Percentiles rank a stretch among this genome's conserved stretches.
These are phyloP conservation scores for Brevimyrus niger DNA, from an alignment of 2,113 vertebrate species.

Conservation along the genomic window DNA sequence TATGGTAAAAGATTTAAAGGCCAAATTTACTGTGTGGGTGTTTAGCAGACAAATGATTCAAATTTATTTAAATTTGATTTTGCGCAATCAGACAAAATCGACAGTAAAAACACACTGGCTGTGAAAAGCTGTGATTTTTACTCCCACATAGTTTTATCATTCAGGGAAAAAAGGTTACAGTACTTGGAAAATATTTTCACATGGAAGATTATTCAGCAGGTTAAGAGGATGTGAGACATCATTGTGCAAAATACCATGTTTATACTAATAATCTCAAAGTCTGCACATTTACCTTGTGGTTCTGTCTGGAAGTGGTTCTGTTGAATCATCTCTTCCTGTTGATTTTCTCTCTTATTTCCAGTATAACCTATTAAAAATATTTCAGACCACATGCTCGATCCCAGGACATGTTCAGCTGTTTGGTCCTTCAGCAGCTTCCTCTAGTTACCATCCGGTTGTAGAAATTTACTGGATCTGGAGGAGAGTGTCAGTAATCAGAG, in stretches of 20 bases:
- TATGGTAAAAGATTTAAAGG: not conserved
- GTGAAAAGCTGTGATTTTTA: not conserved
- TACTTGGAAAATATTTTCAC: not conserved
- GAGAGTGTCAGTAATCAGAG: not conserved
- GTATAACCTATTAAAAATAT: not conserved
- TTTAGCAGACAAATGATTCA: not conserved
- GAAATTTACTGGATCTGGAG: not conserved
- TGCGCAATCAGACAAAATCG: not conserved
- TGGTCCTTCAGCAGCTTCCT: not conserved
- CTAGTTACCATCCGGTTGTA: not conserved
- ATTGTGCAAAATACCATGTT: not conserved
- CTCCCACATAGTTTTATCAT: not conserved
- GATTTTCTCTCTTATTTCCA: not conserved
- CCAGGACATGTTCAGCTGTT: not conserved
- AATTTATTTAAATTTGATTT: not conserved
- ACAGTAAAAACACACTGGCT: not conserved
- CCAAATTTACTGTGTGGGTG: not conserved
- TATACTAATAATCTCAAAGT: not conserved
- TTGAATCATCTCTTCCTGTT: not conserved
- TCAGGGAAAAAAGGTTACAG: not conserved
- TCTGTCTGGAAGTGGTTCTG: not conserved
- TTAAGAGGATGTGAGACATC: constrained; percentile 5
- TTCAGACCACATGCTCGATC: not conserved
- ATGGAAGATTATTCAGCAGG: not conserved
- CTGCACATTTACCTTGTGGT: not conserved